These are phyloP conservation scores for Gymnoscopelus braueri DNA, from an alignment of 2,797 vertebrate genomes.

Conservation along the genomic window DNA sequence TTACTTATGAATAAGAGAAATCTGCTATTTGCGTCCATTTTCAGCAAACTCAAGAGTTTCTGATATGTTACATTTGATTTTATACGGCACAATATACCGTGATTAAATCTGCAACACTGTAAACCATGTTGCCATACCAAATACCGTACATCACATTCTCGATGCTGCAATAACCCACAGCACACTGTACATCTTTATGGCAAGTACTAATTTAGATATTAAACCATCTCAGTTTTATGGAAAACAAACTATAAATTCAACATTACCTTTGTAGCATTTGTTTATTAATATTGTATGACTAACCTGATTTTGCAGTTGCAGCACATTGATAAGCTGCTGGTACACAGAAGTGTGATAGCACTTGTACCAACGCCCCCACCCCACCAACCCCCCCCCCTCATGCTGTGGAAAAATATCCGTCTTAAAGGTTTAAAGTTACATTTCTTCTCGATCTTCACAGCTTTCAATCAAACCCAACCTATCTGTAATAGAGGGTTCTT, in stretches of 20 bases:
- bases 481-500: conserved; percentile 8
- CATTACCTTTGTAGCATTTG: too few relatives aligned
- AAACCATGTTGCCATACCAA: background rate
- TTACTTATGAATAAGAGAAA: conserved; percentile 80
- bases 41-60: conserved; percentile 57
- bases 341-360: too few relatives aligned
- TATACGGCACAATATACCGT: conserved; percentile 53
- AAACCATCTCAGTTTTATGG: background rate
- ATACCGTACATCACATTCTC: conserved; percentile 28
- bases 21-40: conserved; percentile 63
- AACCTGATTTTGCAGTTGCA: too few relatives aligned
- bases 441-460: conserved; percentile 2
- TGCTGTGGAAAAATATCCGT: background rate
- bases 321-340: too few relatives aligned
- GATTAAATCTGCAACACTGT: conserved; percentile 44
- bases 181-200: conserved; percentile 32
- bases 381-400: background rate
- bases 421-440: background rate
- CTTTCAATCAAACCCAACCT: conserved; percentile 24
- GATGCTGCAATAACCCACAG: conserved; percentile 2
- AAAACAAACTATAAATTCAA: too few relatives aligned
- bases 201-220: background rate
- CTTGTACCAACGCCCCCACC: too few relatives aligned
- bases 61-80: conserved; percentile 53
- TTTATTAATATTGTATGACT: too few relatives aligned